Conservation (phyloP, 2,888 invertebrate genomes). For the Dicycla oo region DNA sequence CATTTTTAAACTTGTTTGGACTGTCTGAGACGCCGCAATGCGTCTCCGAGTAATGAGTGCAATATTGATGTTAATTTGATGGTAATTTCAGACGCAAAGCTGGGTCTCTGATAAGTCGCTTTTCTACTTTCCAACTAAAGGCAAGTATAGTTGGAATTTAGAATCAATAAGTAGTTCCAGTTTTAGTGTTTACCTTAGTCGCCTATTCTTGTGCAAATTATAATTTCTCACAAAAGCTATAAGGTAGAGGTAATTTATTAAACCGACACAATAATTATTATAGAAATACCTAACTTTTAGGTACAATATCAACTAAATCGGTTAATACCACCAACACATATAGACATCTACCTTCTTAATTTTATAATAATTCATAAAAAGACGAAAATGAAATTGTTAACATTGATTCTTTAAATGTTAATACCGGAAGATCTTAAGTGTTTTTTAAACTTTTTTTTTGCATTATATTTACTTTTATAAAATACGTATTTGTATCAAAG, state of each 20-base stretch:
- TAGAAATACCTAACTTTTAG: constrained; percentile 88
- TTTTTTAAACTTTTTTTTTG: constrained; percentile 82
- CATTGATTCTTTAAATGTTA: constrained; percentile 79
- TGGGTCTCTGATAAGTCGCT: constrained; percentile 7
- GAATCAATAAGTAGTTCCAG: constrained; percentile 65
- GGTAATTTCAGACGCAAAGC: constrained; percentile 9
- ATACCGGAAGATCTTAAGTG: constrained; percentile 88
- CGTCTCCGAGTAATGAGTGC: constrained; percentile 1
- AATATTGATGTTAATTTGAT: constrained; percentile 2
- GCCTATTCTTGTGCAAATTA: constrained; percentile 89
- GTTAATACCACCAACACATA: constrained; percentile 88
- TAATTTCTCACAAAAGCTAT: constrained; percentile 88
- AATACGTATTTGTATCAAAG: constrained; percentile 90
- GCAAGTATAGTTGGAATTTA: constrained; percentile 25
- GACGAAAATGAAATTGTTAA: constrained; percentile 86
- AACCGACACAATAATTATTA: constrained; percentile 89
- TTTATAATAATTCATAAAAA: constrained; percentile 88
- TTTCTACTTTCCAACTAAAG: constrained; percentile 38
- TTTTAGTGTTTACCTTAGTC: constrained; percentile 80
- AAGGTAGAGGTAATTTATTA: constrained; percentile 86
- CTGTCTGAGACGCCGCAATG: constrained; percentile 29
- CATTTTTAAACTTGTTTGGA: constrained; percentile 39
- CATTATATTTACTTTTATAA: constrained; percentile 84
- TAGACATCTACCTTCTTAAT: constrained; percentile 86
- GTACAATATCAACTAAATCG: constrained; percentile 89